A percentile compares a stretch with the other conserved stretches of the same genome.
phyloP scores from a whole-genome alignment of 2,888 invertebrate species.

The Latrodectus hesperus region DNA sequence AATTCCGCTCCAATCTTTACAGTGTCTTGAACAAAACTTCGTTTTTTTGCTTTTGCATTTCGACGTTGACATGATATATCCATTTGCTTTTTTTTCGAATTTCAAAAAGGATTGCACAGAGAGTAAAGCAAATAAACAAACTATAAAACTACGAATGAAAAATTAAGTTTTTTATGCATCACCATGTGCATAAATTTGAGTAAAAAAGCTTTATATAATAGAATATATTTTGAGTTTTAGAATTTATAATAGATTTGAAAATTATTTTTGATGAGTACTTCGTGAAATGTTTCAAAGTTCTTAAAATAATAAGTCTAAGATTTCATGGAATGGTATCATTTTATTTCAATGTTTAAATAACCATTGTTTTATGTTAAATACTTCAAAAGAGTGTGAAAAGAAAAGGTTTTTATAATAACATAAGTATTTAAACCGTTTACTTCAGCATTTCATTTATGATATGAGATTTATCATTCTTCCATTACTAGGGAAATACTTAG shows the following conservation, averaged over 20 bases:
- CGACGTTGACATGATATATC: slow-evolving; percentile 41
- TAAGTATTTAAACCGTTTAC: too few relatives aligned
- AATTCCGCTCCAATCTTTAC: slow-evolving; percentile 60
- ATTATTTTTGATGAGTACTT: background rate
- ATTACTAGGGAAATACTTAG: too few relatives aligned
- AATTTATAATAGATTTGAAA: background rate
- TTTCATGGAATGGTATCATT: too few relatives aligned
- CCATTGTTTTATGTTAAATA: too few relatives aligned
- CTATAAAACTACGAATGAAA: background rate
- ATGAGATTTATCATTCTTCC: too few relatives aligned
- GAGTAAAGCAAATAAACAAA: background rate
- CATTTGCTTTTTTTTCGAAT: slow-evolving; percentile 25
- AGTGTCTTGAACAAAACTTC: slow-evolving; percentile 23
- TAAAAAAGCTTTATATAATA: background rate
- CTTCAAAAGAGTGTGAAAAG: too few relatives aligned
- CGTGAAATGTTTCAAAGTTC: too few relatives aligned
- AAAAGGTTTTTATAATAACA: too few relatives aligned
- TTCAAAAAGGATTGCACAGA: background rate
- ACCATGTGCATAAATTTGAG: background rate
- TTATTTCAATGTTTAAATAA: too few relatives aligned
- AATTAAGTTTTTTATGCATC: background rate
- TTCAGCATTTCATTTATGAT: too few relatives aligned
- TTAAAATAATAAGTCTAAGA: too few relatives aligned
- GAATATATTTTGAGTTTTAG: background rate
- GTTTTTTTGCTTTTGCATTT: slow-evolving; percentile 2